A percentile compares a stretch with the other conserved stretches of the same genome.
These are phyloP conservation scores for Ruditapes philippinarum DNA, from an alignment of 1,140 invertebrate genomes.

Conservation along the genomic window DNA sequence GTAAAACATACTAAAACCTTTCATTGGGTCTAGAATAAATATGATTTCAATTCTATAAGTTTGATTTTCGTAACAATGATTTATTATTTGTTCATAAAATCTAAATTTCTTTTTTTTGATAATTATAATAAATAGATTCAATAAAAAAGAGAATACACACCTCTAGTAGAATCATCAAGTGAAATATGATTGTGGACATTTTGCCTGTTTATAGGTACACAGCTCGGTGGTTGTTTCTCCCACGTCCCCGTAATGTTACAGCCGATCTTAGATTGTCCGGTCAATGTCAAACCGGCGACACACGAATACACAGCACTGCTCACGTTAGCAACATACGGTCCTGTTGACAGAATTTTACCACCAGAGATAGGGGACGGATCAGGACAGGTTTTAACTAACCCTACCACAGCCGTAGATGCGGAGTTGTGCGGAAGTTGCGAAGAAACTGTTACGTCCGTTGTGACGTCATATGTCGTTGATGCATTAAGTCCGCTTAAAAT, in stretches of 20 bases:
- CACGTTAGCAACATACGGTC: conserved; percentile 29
- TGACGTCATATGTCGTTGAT: not conserved
- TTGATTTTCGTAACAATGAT: too few relatives aligned
- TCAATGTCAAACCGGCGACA: conserved; percentile 3
- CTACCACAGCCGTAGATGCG: too few relatives aligned
- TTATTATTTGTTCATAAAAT: too few relatives aligned
- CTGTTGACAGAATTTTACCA: conserved; percentile 2
- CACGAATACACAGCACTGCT: conserved; percentile 33
- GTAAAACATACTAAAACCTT: too few relatives aligned
- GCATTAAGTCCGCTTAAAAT: not conserved
- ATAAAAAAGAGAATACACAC: too few relatives aligned
- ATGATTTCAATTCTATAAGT: too few relatives aligned
- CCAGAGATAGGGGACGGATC: conserved; percentile 16
- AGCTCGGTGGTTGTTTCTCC: not conserved
- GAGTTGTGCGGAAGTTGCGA: too few relatives aligned
- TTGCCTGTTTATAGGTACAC: conserved; percentile 20
- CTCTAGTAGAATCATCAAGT: not conserved
- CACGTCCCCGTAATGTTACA: not conserved
- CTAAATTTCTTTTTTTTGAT: too few relatives aligned
- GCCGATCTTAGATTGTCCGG: not conserved
- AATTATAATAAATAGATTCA: too few relatives aligned
- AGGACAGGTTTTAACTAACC: not conserved
- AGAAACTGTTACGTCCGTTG: not conserved
- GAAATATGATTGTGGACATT: conserved; percentile 19
- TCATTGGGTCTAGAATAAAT: too few relatives aligned